phyloP scores from a whole-genome alignment of 2,113 vertebrate species.

The Trochalopteron elliotii region DNA sequence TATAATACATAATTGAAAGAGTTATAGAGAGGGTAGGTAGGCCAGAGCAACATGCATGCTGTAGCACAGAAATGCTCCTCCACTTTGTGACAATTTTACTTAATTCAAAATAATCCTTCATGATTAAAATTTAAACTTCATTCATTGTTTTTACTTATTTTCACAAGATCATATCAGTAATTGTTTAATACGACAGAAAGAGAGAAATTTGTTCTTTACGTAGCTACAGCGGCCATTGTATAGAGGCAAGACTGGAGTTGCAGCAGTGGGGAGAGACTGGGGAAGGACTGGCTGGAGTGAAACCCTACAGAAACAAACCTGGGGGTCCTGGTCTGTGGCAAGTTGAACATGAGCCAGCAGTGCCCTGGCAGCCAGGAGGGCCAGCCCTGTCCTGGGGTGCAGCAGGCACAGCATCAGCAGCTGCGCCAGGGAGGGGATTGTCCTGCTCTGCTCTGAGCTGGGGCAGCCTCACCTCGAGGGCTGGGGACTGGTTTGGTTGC shows the following conservation, averaged over 20 bases:
- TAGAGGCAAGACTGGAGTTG: neutral
- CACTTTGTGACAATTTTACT: neutral
- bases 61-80: neutral
- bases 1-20: neutral
- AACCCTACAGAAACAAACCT: neutral
- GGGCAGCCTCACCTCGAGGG: neutral
- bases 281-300: neutral
- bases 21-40: neutral
- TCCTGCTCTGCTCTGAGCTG: neutral
- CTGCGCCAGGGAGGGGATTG: rapidly evolving
- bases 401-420: neutral
- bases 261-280: neutral
- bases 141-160: neutral
- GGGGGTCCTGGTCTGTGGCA: rapidly evolving
- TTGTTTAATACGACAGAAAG: neutral
- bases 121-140: neutral
- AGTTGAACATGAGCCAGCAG: neutral
- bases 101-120: neutral
- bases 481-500: rapidly evolving
- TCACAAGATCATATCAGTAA: neutral
- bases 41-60: neutral
- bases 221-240: neutral
- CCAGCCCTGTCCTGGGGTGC: rapidly evolving
- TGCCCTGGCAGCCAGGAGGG: neutral
- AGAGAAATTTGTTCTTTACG: neutral